phyloP scores from a whole-genome alignment of 64 coral and sea anemone genomes.

The Montipora capricornis region DNA sequence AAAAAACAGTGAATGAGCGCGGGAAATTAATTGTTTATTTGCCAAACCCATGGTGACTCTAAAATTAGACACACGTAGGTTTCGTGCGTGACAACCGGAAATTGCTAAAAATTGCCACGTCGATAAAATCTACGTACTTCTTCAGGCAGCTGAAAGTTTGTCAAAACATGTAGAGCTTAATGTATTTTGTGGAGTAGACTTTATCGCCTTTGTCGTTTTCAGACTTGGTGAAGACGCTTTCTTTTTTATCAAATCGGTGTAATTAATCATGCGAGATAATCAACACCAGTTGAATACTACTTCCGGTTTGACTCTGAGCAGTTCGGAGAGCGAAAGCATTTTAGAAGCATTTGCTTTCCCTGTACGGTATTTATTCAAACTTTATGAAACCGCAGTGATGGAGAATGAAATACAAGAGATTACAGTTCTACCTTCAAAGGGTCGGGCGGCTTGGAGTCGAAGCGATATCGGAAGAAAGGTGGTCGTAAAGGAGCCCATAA shows the following conservation, averaged over 20 bases:
- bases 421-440: constrained; percentile 68
- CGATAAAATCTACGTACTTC: constrained; percentile 45
- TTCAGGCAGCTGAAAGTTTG: background rate
- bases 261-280: constrained; percentile 1
- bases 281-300: background rate
- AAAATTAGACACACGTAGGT: constrained; percentile 11
- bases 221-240: background rate
- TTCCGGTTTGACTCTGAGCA: background rate
- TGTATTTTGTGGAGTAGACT: background rate
- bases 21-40: background rate
- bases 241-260: background rate
- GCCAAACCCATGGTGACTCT: too few relatives aligned
- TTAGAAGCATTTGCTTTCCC: constrained; percentile 62
- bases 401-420: constrained; percentile 77
- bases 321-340: constrained; percentile 27
- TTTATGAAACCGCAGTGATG: constrained; percentile 72
- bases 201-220: too few relatives aligned
- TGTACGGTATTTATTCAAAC: constrained; percentile 73
- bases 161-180: background rate
- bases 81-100: constrained; percentile 32
- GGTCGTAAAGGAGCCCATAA: constrained; percentile 56
- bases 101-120: constrained; percentile 58
- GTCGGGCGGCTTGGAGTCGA: background rate
- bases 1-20: background rate
- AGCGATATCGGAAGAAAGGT: constrained; percentile 59